Evolutionary conservation across 2,888 invertebrate genomes (phyloP).

Genomic region (Ceraclea dissimilis): DNA sequence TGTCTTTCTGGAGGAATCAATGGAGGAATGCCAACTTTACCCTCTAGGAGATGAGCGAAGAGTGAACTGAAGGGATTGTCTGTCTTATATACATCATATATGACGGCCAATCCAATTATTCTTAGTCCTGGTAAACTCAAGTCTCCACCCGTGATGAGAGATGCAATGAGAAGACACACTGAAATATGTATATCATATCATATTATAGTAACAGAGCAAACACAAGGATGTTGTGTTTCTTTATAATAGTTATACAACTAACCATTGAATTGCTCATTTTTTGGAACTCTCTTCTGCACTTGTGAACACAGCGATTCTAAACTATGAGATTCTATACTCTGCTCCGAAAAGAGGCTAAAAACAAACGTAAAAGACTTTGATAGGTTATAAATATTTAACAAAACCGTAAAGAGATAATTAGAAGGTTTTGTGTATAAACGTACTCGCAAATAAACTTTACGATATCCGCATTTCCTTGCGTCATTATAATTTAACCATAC

Average conservation of each 20-base stretch:
- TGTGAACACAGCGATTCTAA: slow-evolving; percentile 70
- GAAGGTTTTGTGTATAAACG: slow-evolving; percentile 27
- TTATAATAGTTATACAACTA: too few relatives aligned
- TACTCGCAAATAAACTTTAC: slow-evolving; percentile 47
- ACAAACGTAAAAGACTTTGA: slow-evolving; percentile 24
- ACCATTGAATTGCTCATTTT: slow-evolving; percentile 73
- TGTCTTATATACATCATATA: slow-evolving; percentile 40
- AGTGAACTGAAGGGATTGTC: slow-evolving; percentile 41
- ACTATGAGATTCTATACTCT: slow-evolving; percentile 64
- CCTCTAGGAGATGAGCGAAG: slow-evolving; percentile 41
- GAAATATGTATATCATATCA: too few relatives aligned
- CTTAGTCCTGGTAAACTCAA: slow-evolving; percentile 43
- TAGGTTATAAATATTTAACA: background rate
- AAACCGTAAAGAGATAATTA: background rate
- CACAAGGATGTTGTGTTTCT: background rate
- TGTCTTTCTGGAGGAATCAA: slow-evolving; percentile 57
- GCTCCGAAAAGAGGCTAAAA: slow-evolving; percentile 63
- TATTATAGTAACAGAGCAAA: too few relatives aligned
- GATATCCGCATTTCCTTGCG: slow-evolving; percentile 32
- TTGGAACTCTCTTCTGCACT: slow-evolving; percentile 70
- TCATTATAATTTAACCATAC: background rate
- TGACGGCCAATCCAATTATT: slow-evolving; percentile 40
- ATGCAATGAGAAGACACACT: slow-evolving; percentile 44
- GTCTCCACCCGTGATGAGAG: slow-evolving; percentile 43
- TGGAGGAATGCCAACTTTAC: slow-evolving; percentile 38